phyloP scores from a whole-genome alignment of 1,140 invertebrate genomes.

The Saccostrea glomerata region DNA sequence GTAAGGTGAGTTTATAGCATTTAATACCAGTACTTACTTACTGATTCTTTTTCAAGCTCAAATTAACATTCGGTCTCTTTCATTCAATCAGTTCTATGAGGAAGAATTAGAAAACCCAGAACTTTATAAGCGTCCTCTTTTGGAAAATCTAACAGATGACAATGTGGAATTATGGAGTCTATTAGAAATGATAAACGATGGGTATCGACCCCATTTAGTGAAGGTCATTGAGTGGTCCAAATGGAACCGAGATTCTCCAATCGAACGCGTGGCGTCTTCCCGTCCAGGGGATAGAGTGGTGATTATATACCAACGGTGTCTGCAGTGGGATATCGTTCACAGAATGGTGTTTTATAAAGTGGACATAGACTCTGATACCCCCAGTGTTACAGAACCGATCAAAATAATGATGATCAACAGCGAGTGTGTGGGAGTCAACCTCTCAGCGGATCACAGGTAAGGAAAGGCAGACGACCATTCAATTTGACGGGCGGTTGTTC shows the following conservation, averaged over 20 bases:
- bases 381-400: background rate
- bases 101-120: background rate
- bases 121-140: background rate
- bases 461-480: background rate
- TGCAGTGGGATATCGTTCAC: background rate
- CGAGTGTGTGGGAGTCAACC: background rate
- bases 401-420: background rate
- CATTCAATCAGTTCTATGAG: background rate
- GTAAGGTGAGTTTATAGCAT: background rate
- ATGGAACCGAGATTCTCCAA: background rate
- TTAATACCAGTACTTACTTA: background rate
- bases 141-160: background rate
- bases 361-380: background rate
- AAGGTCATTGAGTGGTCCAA: conserved; percentile 8
- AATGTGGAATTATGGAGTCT: background rate
- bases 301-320: background rate
- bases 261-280: background rate
- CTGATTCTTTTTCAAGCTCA: background rate
- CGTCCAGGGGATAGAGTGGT: background rate
- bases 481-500: too few relatives aligned
- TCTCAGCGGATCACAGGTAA: conserved; percentile 9
- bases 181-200: background rate
- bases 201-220: conserved; percentile 19
- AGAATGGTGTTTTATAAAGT: background rate
- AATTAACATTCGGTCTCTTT: background rate